Percentiles rank a stretch among this genome's conserved stretches.
Evolutionary conservation across 2,113 vertebrate species (phyloP).

Genomic region (Nothocercus julius): DNA sequence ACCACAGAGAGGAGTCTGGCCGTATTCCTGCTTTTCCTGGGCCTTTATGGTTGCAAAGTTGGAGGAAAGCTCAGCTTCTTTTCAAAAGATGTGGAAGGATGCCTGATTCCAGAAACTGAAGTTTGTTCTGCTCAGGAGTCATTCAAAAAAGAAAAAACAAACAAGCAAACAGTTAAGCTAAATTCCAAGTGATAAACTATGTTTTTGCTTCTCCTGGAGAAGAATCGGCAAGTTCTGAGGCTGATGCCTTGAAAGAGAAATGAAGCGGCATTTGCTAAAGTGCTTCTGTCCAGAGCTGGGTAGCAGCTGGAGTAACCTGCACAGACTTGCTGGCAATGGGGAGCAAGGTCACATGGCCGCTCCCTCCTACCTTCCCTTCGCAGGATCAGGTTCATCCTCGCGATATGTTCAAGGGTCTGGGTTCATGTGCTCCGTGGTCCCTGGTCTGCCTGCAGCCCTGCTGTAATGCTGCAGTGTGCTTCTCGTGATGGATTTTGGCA

Average conservation of each 20-base stretch:
- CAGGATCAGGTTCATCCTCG: not conserved
- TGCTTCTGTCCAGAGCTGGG: not conserved
- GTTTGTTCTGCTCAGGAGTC: not conserved
- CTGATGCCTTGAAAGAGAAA: not conserved
- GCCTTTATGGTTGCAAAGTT: not conserved
- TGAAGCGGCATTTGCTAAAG: not conserved
- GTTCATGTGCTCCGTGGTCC: not conserved
- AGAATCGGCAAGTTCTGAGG: not conserved
- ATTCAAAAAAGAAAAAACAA: not conserved
- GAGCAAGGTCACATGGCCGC: not conserved
- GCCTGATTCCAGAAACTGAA: not conserved
- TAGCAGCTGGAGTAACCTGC: not conserved
- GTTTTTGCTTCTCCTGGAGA: not conserved
- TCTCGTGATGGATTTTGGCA: fast-evolving
- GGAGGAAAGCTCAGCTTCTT: not conserved
- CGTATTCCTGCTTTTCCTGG: not conserved
- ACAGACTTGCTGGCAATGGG: fast-evolving
- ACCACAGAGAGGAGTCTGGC: not conserved
- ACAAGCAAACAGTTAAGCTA: not conserved
- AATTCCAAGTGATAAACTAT: not conserved
- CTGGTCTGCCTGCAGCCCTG: not conserved
- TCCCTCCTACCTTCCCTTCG: fast-evolving
- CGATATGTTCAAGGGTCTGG: fast-evolving
- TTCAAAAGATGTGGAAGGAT: not conserved
- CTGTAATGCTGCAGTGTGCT: not conserved